A percentile compares a stretch with the other conserved stretches of the same genome.
These are phyloP conservation scores for Thalassarche chlororhynchos DNA, from an alignment of 2,113 vertebrate genomes.

Conservation along the genomic window DNA sequence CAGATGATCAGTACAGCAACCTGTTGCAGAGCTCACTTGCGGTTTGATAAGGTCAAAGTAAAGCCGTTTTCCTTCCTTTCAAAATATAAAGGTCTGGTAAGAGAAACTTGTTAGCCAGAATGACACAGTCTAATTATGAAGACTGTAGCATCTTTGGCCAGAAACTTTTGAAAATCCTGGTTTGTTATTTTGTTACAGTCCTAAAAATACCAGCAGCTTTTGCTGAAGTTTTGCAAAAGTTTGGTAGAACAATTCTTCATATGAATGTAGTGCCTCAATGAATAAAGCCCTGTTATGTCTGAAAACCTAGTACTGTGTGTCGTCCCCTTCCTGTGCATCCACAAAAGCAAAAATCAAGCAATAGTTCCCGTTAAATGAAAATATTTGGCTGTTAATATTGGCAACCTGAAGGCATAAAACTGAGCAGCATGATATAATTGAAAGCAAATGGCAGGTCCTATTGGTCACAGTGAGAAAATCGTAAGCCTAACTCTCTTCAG, in stretches of 20 bases:
- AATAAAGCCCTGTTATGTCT: background rate
- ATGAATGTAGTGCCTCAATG: background rate
- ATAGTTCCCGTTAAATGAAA: background rate
- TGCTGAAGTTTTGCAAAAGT: constrained; percentile 11
- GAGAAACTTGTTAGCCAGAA: background rate
- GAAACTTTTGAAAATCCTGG: background rate
- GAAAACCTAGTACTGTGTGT: background rate
- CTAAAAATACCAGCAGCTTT: background rate
- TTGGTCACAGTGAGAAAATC: background rate
- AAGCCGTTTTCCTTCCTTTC: background rate
- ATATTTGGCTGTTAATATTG: background rate
- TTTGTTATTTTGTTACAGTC: background rate
- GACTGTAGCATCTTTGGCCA: background rate
- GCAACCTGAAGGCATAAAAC: background rate
- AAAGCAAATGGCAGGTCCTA: background rate
- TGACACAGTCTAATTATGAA: background rate
- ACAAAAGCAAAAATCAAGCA: background rate
- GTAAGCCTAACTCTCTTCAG: background rate
- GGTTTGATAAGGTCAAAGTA: constrained; percentile 56
- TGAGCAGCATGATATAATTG: background rate
- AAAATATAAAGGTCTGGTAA: constrained; percentile 1
- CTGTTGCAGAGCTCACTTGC: background rate
- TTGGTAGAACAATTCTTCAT: background rate
- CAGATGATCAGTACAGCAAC: background rate
- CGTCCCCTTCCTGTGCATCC: background rate